phyloP scores from a whole-genome alignment of 2,888 invertebrate genomes.

The Chymomyza amoena region DNA sequence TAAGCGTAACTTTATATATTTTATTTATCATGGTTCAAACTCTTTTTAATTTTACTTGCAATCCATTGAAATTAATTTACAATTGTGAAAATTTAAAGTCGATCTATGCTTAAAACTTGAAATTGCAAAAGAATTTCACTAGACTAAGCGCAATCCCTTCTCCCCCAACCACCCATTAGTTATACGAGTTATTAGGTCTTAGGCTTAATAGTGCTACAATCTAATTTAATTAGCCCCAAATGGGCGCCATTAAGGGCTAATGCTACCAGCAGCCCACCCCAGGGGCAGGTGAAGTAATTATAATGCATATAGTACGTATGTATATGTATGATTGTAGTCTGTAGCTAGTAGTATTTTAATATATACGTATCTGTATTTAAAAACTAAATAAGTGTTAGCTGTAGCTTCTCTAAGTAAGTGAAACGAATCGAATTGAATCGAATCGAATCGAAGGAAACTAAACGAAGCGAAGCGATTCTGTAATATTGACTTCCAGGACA shows the following conservation, averaged over 20 bases:
- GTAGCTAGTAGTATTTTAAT: background rate
- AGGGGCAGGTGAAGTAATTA: conserved; percentile 1
- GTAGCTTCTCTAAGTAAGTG: background rate
- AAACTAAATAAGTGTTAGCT: conserved; percentile 4
- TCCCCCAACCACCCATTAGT: background rate
- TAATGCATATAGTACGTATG: background rate
- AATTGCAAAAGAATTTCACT: conserved; percentile 2
- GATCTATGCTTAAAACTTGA: background rate
- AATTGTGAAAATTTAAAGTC: background rate
- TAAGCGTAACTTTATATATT: background rate
- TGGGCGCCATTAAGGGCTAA: conserved; percentile 18
- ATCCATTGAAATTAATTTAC: background rate
- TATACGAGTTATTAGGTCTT: conserved; percentile 3
- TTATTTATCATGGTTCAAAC: background rate
- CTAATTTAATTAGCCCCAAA: conserved; percentile 21
- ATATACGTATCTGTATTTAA: background rate
- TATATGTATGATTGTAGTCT: background rate
- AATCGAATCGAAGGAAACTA: background rate
- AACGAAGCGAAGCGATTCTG: background rate
- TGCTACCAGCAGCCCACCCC: conserved; percentile 2
- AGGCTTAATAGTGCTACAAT: conserved; percentile 17
- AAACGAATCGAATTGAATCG: background rate
- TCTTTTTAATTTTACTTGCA: background rate
- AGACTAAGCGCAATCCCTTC: background rate
- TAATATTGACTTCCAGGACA: background rate